phyloP scores from a whole-genome alignment of 2,113 vertebrate genomes.

The Cyprinodon variegatus region DNA sequence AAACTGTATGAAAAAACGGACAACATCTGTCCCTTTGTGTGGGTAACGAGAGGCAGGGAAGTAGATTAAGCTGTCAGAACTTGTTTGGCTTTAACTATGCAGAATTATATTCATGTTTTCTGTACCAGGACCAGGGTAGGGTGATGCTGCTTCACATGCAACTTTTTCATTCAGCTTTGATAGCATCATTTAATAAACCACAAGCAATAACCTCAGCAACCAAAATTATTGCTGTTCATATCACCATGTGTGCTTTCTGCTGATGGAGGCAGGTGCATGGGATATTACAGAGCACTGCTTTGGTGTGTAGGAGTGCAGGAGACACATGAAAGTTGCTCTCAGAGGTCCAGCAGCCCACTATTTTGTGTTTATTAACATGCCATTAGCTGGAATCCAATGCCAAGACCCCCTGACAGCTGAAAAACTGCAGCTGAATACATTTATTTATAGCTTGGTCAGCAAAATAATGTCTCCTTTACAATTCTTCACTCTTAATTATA shows the following conservation, averaged over 20 bases:
- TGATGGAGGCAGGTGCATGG: conserved; percentile 57
- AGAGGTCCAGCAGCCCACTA: conserved; percentile 40
- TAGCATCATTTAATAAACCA: conserved; percentile 59
- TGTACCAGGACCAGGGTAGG: conserved; percentile 24
- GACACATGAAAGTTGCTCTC: conserved; percentile 52
- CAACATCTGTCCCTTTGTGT: conserved; percentile 62
- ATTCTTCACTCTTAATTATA: conserved; percentile 68
- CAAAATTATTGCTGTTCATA: conserved; percentile 42
- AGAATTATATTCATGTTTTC: background rate
- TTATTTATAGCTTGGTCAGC: conserved; percentile 73
- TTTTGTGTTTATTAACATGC: conserved; percentile 76
- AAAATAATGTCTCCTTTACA: conserved; percentile 46
- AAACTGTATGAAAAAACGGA: conserved; percentile 40
- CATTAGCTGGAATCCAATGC: conserved; percentile 59
- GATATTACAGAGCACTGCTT: conserved; percentile 39
- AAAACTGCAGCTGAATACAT: conserved; percentile 67
- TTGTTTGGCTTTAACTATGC: conserved; percentile 25
- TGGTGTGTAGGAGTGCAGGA: conserved; percentile 42
- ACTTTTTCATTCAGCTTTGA: conserved; percentile 42
- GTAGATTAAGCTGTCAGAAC: conserved; percentile 35
- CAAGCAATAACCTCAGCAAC: conserved; percentile 52
- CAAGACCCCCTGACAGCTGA: conserved; percentile 56
- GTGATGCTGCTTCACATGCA: conserved; percentile 36
- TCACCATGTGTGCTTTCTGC: conserved; percentile 57
- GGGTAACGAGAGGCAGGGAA: conserved; percentile 43